Evolutionary conservation across 1,140 invertebrate species (phyloP), one percentile per base, ranked within the genome.

Genomic region (Brachionus asplanchnoidis): DNA sequence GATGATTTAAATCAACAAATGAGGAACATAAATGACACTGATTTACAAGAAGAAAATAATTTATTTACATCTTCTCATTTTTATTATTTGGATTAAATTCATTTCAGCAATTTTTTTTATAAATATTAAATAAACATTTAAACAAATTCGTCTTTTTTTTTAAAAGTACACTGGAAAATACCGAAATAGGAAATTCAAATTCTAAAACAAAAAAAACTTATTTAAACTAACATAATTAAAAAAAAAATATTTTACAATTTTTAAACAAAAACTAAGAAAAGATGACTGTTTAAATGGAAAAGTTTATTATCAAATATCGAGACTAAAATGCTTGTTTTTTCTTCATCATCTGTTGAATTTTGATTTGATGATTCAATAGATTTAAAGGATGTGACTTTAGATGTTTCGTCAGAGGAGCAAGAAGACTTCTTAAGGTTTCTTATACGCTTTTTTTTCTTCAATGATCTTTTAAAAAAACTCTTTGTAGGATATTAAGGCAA

Each of bases 141-240:
- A 68, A 68, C 28, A 68, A 68, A 28, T 68, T 68, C 32, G 12
- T 68, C 66, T 68, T 68, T 68, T 68, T n/a, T 68, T 68, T 68
- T 68, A 32, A 14, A 68, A 68, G 14, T 32, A 68, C 66, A 68
- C 32, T 68, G 14, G 53, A 60, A 60, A 60, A 1, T 60, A 60
- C 53, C 17, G 5, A 56, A 23, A 56, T 56, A 60, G 53, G 53
- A 60, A 60, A 20, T 60, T 60, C 53, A 60, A 60, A 60, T 20
- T 1, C 53, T 60, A 60, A 60, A 60, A 23, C 53, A 60, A 60
- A 60, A 56, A 60, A 60, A 0, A 60, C 53, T 60, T 60, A 60
- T 60, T 60, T 60, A 23, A 20, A 60, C n/a, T 60, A 60, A 60
- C 53, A n/a, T 0, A 8, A 60, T 23, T 60, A 26, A 60, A 60